phyloP scores from a whole-genome alignment of 2,888 invertebrate species.

The Drosophila meridionalis region DNA sequence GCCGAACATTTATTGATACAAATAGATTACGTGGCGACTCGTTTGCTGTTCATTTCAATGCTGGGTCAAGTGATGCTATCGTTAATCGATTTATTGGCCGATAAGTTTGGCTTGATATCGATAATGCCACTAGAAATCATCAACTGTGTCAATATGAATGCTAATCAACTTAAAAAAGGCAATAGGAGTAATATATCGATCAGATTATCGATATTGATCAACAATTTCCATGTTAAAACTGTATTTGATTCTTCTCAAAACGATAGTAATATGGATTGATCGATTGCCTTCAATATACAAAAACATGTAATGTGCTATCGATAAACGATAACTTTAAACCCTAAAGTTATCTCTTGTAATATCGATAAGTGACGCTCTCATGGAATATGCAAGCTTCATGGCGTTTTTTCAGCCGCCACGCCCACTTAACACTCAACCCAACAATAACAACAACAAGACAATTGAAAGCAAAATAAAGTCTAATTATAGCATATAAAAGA shows the following conservation, averaged over 20 bases:
- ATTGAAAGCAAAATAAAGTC: slow-evolving; percentile 58
- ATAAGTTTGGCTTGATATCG: neutral
- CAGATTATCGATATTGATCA: neutral
- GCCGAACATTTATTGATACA: slow-evolving; percentile 20
- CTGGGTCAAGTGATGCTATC: neutral
- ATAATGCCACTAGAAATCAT: too few relatives aligned
- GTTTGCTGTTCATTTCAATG: neutral
- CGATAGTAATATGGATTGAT: neutral
- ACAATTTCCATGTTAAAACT: neutral
- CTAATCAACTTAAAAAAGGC: neutral
- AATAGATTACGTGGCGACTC: slow-evolving; percentile 8
- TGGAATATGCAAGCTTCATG: neutral
- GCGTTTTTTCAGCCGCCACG: slow-evolving; percentile 6
- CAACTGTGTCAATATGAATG: neutral
- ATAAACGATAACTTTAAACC: neutral
- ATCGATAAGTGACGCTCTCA: neutral
- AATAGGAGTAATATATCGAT: neutral
- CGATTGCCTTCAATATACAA: neutral
- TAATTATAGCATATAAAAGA: slow-evolving; percentile 51
- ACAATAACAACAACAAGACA: slow-evolving; percentile 30
- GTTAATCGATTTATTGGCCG: neutral
- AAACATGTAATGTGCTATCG: neutral
- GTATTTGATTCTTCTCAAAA: neutral
- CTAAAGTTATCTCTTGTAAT: neutral
- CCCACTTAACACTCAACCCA: slow-evolving; percentile 15